Base-by-base conservation (phyloP, 2,113 vertebrate species). In the Pyxicephalus adspersus region DNA sequence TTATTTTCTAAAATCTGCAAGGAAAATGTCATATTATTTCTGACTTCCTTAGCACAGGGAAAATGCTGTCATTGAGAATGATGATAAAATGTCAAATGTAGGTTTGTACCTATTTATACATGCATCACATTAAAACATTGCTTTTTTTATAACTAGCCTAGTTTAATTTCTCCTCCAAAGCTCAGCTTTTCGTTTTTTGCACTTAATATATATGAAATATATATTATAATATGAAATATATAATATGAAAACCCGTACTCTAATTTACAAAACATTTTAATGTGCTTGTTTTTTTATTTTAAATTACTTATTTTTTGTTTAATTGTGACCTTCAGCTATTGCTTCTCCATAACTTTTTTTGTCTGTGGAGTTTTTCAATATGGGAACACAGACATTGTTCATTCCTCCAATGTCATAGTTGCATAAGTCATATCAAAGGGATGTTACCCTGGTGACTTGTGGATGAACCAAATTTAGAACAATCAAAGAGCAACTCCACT, bases 291-390 rank as follows among this genome's bases (percentile, higher is more conserved):
- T 57, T 57, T 25, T 50, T 70, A 50, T n/a, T n/a, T n/a, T n/a
- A 52, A 50, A 18, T 15, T 15, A 73, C 54, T 34, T 15, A 22
- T 58, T 73, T 57, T 54, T 45, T 45, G 38, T 73, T 26, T 52
- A 68, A 68, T 26, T 68, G 51, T 68, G 52, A 70, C 67, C 70
- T 73, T 73, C 70, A 58, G 70, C 52, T 29, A 19, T 58, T 34
- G 52, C 28, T 58, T 28, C n/a, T 17, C 13, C 26, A 16, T 23
- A 54, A 38, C 28, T 20, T 74, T 28, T n/a, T 74, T 55, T 60
- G 8, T 58, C 54, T 15, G 7, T 38, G 15, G 18, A 58, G 15
- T 34, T 38, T 74, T 15, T 52, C n/a, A 20, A 9, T 28, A 58
- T 38, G 6, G 22, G 29, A 11, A 20, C 52, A 23, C 28, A 38